Conservation (phyloP, 2,797 vertebrate species). For the Acrocephalus scirpaceus region DNA sequence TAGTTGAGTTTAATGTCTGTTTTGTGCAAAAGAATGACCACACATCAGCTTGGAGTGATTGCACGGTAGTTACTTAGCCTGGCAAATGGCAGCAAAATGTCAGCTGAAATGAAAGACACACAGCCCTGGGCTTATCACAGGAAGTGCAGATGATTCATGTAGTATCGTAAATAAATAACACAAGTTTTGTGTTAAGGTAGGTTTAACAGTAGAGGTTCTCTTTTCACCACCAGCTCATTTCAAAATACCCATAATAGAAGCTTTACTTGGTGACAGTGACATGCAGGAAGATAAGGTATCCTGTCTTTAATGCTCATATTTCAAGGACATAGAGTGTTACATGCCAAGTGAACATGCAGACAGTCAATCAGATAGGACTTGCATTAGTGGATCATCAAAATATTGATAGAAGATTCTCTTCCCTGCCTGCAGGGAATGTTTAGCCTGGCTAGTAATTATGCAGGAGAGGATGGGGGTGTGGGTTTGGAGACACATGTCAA, state of each 20-base stretch:
- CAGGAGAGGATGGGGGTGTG: background rate
- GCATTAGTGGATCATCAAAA: slow-evolving; percentile 40
- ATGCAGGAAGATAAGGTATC: slow-evolving; percentile 62
- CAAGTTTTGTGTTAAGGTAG: slow-evolving; percentile 63
- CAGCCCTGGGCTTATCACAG: slow-evolving; percentile 79
- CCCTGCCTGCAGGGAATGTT: background rate
- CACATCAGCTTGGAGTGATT: slow-evolving; percentile 75
- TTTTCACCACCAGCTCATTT: slow-evolving; percentile 63
- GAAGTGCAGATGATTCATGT: slow-evolving; percentile 80
- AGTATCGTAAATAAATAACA: slow-evolving; percentile 79
- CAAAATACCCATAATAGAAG: slow-evolving; percentile 57
- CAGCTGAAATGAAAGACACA: slow-evolving; percentile 80
- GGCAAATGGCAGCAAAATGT: slow-evolving; percentile 79
- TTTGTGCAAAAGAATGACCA: slow-evolving; percentile 78
- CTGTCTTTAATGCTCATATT: slow-evolving; percentile 70
- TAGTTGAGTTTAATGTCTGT: slow-evolving; percentile 74
- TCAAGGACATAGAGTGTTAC: slow-evolving; percentile 70
- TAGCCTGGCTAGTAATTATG: background rate
- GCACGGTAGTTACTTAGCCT: slow-evolving; percentile 75
- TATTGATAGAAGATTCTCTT: slow-evolving; percentile 25
- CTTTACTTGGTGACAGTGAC: slow-evolving; percentile 71
- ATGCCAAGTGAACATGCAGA: slow-evolving; percentile 39
- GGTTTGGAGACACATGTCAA: background rate
- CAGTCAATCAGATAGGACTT: slow-evolving; percentile 20
- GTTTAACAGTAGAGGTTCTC: slow-evolving; percentile 67